Evolutionary conservation across 2,888 invertebrate species (phyloP), one percentile per base, ranked within the genome.

Genomic region (Hofmannophila pseudospretella): DNA sequence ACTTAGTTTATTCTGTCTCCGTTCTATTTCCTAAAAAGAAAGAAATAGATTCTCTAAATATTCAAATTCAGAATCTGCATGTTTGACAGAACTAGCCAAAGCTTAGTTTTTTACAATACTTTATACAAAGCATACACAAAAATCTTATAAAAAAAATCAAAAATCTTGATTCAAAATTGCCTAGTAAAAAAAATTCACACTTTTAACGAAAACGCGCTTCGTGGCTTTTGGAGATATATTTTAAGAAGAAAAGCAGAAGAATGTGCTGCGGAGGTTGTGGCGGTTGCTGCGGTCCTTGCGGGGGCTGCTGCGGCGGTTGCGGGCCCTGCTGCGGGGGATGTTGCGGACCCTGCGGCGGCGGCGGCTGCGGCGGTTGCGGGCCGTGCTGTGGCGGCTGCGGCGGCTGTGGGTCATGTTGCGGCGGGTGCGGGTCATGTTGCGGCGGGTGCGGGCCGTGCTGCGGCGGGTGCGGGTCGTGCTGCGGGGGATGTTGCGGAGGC

Each of bases 401-500:
- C 30, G 39, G 45, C 25, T 34, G 36, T 2, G 28, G 34, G 11
- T 22, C 44, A 23, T 8, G 41, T 31, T 32, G 39, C 30, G 31
- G 30, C 9, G 44, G 39, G 1, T 49, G 45, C 26, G 42, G 46
- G 3, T 47, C 49, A 1, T 47, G 49, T 36, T 49, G 47, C 10
- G 43, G 45, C 51, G 4, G 50, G 8, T 44, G 49, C 35, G 48
- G 44, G 7, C 49, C 47, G 3, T 49, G 51, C 29, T 45, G 48
- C 5, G 36, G 36, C 33, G 14, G 33, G 25, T 14, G 11, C 32
- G 36, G 39, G 1, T 29, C 34, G 10, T 35, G 12, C 10, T 81
- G 84, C 39, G 82, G 84, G 4, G 80, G 80, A 50, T 84, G 66
- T 3, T 78, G 82, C 8, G 43, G 45, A 51, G 4, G 50, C n/a